A percentile compares a stretch with the other conserved stretches of the same genome.
Conservation (phyloP, 37 sponge, comb jelly and placozoan genomes). For the Ephydatia muelleri region DNA sequence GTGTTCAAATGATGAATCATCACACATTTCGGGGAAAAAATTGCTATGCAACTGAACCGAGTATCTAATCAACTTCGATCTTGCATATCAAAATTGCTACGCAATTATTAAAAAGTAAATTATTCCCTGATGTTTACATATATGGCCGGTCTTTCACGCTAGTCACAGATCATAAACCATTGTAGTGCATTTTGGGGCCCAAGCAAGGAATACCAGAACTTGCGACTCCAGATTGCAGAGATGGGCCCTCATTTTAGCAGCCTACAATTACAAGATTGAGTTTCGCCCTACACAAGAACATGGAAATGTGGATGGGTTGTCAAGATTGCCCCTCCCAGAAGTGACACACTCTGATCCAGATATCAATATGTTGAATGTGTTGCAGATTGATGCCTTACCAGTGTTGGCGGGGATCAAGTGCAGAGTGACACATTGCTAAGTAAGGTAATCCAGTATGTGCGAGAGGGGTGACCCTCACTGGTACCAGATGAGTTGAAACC, state of each 20-base stretch:
- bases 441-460: slow-evolving; percentile 33
- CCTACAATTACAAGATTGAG: slow-evolving; percentile 56
- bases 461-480: slow-evolving; percentile 32
- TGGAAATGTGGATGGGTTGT: slow-evolving; percentile 68
- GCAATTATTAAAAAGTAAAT: too few relatives aligned
- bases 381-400: slow-evolving; percentile 19
- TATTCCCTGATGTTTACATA: slow-evolving; percentile 53
- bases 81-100: too few relatives aligned
- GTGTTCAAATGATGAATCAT: too few relatives aligned
- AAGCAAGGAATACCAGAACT: slow-evolving; percentile 44
- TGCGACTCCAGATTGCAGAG: slow-evolving; percentile 43
- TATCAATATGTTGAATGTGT: slow-evolving; percentile 24
- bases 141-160: slow-evolving; percentile 59
- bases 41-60: too few relatives aligned
- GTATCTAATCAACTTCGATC: too few relatives aligned
- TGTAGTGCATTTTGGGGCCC: slow-evolving; percentile 22
- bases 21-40: too few relatives aligned
- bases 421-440: slow-evolving; percentile 32
- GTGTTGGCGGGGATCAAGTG: background rate
- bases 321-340: slow-evolving; percentile 44
- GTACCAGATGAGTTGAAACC: slow-evolving; percentile 6
- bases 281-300: slow-evolving; percentile 55
- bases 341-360: slow-evolving; percentile 13
- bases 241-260: slow-evolving; percentile 38
- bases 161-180: slow-evolving; percentile 42